Evolutionary conservation across 2,888 invertebrate genomes (phyloP), one percentile per base, ranked within the genome.

Genomic region (Caenorhabditis drosophilae): DNA sequence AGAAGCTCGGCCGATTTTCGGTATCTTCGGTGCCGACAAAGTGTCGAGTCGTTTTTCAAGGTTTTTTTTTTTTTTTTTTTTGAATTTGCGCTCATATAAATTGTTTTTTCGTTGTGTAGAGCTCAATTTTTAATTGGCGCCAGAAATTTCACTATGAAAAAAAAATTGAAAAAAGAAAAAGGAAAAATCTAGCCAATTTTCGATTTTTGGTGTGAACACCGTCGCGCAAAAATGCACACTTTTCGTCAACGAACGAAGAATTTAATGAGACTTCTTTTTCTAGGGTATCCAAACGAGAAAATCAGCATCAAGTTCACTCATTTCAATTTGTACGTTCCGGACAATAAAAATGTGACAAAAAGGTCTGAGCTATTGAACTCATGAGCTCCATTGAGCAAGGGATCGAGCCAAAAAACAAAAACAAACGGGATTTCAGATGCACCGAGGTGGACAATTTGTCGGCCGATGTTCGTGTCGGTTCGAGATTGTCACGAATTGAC

Each of bases 401-500:
- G 12, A 9, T 31, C 31, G 31, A 9, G 31, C 12, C 12, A 12
- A 9, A 31, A 31, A 31, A 31, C 6, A 6, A 12, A 31, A 31
- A 12, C 31, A 31, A 31, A 6, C 6, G 6, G 12, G 40, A 18
- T 71, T 76, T 20, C 87, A 92, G 91, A 74, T 92, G 92, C 84
- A 89, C 90, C 47, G 89, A 88, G 75, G 63, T 73, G 38, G 83
- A 83, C 56, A 80, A 82, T 57, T 31, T 83, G 51, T 67, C 77
- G 2, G 79, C 78, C 3, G 90, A 90, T 84, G 90, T 92, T 47
- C 89, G 90, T 79, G 90, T 91, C 56, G 90, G 91, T 11, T 91
- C 91, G 1, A 88, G 91, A 76, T 89, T 91, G 86, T 92, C 92
- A 83, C 90, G 91, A 82, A 90, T 93, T 55, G 92, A 92, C 80